Evolutionary conservation across 2,797 vertebrate genomes (phyloP).

Genomic region (Prunella strophiata): DNA sequence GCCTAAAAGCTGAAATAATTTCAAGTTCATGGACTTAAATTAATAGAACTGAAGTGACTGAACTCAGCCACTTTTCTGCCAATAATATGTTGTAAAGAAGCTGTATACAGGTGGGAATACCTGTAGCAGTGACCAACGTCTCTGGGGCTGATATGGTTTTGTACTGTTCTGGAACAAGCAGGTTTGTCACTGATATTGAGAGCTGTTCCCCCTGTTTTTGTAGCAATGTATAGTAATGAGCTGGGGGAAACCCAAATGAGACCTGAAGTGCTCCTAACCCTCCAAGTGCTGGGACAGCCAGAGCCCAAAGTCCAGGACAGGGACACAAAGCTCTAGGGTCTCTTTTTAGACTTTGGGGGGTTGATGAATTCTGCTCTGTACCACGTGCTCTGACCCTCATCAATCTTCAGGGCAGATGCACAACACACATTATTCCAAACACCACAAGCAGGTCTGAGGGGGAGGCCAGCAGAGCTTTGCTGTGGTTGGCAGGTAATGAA

Average conservation of each 20-base stretch:
- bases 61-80: neutral
- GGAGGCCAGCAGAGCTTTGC: neutral
- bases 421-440: neutral
- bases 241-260: neutral
- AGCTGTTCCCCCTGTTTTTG: neutral
- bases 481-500: neutral
- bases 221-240: neutral
- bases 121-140: neutral
- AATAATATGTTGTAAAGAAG: neutral
- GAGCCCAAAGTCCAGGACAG: neutral
- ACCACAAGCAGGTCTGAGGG: rapidly evolving
- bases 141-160: neutral
- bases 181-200: rapidly evolving
- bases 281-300: neutral
- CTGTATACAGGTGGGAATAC: neutral
- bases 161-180: neutral
- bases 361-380: neutral
- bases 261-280: neutral
- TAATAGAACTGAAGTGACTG: neutral
- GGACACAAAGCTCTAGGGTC: neutral
- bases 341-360: neutral
- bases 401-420: neutral
- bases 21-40: neutral
- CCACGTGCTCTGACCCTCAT: rapidly evolving
- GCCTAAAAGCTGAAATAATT: neutral